phyloP scores from a whole-genome alignment of 2,888 invertebrate genomes.

The Maniola hyperantus region DNA sequence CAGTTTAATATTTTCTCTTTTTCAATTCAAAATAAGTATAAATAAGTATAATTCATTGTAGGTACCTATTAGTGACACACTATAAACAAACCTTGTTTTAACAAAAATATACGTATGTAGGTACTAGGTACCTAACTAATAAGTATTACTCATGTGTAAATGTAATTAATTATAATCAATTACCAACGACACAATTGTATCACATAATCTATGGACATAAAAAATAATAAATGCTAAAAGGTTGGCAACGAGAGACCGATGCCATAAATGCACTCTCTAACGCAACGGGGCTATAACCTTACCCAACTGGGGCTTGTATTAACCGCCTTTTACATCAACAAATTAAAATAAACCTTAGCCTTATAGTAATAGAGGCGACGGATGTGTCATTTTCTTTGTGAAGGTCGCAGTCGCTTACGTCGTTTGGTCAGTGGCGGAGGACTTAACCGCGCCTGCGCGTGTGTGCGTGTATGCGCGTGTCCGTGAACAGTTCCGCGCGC shows the following conservation, averaged over 20 bases:
- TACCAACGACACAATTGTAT: slow-evolving; percentile 21
- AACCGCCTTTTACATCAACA: slow-evolving; percentile 47
- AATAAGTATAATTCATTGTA: no score
- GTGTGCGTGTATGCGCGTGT: slow-evolving; percentile 59
- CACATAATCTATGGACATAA: slow-evolving; percentile 36
- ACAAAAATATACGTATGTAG: neutral
- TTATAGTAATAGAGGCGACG: slow-evolving; percentile 51
- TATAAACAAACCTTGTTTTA: neutral
- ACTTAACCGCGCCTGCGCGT: slow-evolving; percentile 62
- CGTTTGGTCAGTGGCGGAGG: slow-evolving; percentile 44
- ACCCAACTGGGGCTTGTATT: slow-evolving; percentile 38
- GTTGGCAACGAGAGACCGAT: slow-evolving; percentile 69
- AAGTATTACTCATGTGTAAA: neutral
- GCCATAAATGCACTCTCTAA: slow-evolving; percentile 81
- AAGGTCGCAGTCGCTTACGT: slow-evolving; percentile 68
- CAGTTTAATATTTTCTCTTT: no score
- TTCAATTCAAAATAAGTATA: no score
- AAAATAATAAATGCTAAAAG: slow-evolving; percentile 68
- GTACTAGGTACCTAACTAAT: no score
- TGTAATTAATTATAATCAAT: slow-evolving; percentile 18
- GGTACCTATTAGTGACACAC: neutral
- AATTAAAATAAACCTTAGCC: slow-evolving; percentile 49
- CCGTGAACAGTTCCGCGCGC: slow-evolving; percentile 46
- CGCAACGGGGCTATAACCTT: slow-evolving; percentile 73
- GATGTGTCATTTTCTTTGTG: slow-evolving; percentile 73